Evolutionary conservation across 2,888 invertebrate species (phyloP), one percentile per base, ranked within the genome.

Genomic region (Caradrina clavipalpis): DNA sequence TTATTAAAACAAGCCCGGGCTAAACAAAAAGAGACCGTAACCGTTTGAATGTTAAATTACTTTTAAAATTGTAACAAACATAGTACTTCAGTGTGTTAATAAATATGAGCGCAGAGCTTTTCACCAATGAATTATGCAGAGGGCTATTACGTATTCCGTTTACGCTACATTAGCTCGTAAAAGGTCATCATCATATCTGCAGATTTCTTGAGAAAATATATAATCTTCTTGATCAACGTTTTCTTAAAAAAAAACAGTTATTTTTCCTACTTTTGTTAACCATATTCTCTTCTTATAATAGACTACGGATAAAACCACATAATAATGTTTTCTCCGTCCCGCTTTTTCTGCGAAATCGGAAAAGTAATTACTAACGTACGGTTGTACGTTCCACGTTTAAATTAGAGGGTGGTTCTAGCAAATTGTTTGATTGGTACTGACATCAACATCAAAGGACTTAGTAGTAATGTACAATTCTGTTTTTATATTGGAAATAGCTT

Each of bases 101-200:
- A 66, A 59, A 66, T 62, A 62, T 67, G 60, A 78, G 35, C 26
- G 2, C 39, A 51, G 50, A 62, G 57, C 51, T 64, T 63, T 67
- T 53, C 47, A 22, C 26, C 65, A 57, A 56, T 82, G 70, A 78
- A 78, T 82, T 69, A 82, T 82, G 61, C 68, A 79, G 13, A 22
- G 11, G 47, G 26, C 31, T 58, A 69, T 73, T 66, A 68, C 22
- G 65, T 58, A 71, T 76, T 73, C 68, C 56, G 64, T 70, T 76
- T 54, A 73, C 60, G 73, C 61, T 62, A 78, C 68, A 76, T 82
- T 82, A 71, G 63, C 63, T 59, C n/a, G 45, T 59, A 68, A 69
- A 76, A 78, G 53, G 58, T 60, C 67, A 69, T 60, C 67, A 69
- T 61, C 13, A 55, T 63, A 42, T 55, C 53, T 55, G 22, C n/a